A percentile compares a stretch with the other conserved stretches of the same genome.
Evolutionary conservation across 2,888 invertebrate species (phyloP).

Genomic region (Melanotus villosus): DNA sequence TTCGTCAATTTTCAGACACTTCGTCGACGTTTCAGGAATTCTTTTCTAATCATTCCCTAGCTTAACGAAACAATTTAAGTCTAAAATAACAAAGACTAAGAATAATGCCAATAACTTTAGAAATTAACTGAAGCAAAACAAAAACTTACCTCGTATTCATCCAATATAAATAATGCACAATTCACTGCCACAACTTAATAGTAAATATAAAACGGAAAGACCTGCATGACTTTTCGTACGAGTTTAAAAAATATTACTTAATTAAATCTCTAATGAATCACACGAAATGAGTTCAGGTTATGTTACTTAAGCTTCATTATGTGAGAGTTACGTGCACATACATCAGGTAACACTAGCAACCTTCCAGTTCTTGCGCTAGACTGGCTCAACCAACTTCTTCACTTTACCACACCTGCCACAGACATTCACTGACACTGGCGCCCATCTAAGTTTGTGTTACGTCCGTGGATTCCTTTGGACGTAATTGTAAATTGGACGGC

Average conservation of each 20-base stretch:
- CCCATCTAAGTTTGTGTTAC: conserved; percentile 32
- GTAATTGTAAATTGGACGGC: background rate
- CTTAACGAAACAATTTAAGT: too few species aligned
- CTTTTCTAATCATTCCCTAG: too few species aligned
- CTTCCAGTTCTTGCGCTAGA: conserved; percentile 51
- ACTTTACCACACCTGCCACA: conserved; percentile 50
- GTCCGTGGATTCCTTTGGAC: conserved; percentile 3
- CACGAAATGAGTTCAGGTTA: conserved; percentile 32
- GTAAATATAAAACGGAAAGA: too few species aligned
- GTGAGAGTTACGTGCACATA: conserved; percentile 29
- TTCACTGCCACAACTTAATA: conserved; percentile 10
- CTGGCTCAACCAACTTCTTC: conserved; percentile 51
- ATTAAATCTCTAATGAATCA: conserved; percentile 25
- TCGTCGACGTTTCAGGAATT: too few species aligned
- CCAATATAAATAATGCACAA: background rate
- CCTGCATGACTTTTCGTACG: background rate
- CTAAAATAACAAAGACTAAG: too few species aligned
- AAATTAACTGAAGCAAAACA: too few species aligned
- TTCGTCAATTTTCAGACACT: too few species aligned
- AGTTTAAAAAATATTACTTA: conserved; percentile 13
- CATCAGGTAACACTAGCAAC: conserved; percentile 39
- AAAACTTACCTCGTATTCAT: conserved; percentile 9
- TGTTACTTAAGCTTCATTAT: conserved; percentile 30
- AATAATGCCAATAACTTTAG: too few species aligned
- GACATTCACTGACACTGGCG: conserved; percentile 45